Base-by-base conservation (phyloP, 2,888 invertebrate species). In the Rotaria socialis region DNA sequence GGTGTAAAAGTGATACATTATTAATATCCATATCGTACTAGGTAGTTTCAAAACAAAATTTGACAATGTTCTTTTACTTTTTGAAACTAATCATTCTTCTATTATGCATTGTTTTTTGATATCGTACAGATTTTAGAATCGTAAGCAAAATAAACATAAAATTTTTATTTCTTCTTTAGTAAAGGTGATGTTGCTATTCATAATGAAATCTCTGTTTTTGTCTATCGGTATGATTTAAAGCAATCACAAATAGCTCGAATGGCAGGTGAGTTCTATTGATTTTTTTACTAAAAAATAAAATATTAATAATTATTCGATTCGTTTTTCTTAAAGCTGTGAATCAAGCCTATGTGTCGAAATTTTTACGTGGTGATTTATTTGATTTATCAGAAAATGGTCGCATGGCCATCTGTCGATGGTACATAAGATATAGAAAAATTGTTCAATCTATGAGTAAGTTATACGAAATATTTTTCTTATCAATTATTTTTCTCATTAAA, bases 321-420 rank as follows among this genome's bases (percentile, higher is more conserved):
- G 85, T 27, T 50, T 11, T 47, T 47, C 19, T 84, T 87, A 16
- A 85, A 89, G 91, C 90, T 85, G 91, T 92, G 85, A 91, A 91
- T 87, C 92, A 92, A 88, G 91, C 92, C 6, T 92, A 92, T 88
- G 91, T 92, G 86, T 92, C 92, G 85, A 91, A 92, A 87, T 91
- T 92, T 87, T 90, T 92, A 87, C 91, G 91, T 87, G 92, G 92
- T 58, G 92, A 92, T 88, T 90, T 90, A 87, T 90, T 90, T 85
- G 92, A 92, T 87, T 90, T 92, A 88, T 92, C 92, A 8, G 90
- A 91, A 85, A 88, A 92, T 55, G 91, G 92, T 88, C 90, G 92
- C 86, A 90, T 90, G 87, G 91, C 91, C 88, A 92, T 92, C 88
- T 92, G 92, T 89, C 89, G 90, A 87, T 92, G 92, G 92, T 92